A percentile compares a stretch with the other conserved stretches of the same genome.
Evolutionary conservation across 2,113 vertebrate species (phyloP).

Genomic region (Bombycilla garrulus): DNA sequence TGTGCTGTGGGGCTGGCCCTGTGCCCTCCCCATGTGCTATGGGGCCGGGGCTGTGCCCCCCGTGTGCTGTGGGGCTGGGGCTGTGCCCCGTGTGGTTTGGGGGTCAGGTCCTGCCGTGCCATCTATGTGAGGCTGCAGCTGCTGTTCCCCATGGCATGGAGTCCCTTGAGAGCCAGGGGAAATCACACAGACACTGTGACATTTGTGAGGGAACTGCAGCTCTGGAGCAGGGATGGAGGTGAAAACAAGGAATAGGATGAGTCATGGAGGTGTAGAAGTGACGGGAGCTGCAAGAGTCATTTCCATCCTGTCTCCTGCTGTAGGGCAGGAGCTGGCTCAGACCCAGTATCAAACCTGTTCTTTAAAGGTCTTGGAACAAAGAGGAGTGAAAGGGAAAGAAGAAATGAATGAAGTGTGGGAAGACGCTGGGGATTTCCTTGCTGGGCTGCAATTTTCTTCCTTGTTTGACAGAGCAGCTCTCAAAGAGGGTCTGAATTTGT

Average conservation of each 20-base stretch:
- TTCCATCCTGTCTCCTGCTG: not conserved
- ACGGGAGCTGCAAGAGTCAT: not conserved
- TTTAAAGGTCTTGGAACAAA: not conserved
- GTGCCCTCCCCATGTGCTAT: too few relatives aligned
- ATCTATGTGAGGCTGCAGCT: not conserved
- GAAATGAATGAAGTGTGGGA: not conserved
- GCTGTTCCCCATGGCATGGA: fast-evolving
- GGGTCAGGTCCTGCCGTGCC: fast-evolving
- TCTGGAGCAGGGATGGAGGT: not conserved
- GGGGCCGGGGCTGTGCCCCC: not conserved
- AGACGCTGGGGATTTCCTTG: not conserved
- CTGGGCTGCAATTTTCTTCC: not conserved
- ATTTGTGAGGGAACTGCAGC: fast-evolving
- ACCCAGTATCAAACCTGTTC: not conserved
- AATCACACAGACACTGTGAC: fast-evolving
- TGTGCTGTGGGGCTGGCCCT: not conserved
- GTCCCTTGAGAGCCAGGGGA: not conserved
- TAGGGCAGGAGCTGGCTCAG: not conserved
- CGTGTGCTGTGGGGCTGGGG: not conserved
- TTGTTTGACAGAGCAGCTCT: not conserved
- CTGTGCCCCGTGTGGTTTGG: not conserved
- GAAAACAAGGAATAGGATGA: not conserved
- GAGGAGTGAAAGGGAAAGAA: not conserved
- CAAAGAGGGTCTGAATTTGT: not conserved
- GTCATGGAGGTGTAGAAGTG: not conserved